Evolutionary conservation across 2,113 vertebrate species (phyloP), one percentile per base, ranked within the genome.

Genomic region (Thymallus thymallus): DNA sequence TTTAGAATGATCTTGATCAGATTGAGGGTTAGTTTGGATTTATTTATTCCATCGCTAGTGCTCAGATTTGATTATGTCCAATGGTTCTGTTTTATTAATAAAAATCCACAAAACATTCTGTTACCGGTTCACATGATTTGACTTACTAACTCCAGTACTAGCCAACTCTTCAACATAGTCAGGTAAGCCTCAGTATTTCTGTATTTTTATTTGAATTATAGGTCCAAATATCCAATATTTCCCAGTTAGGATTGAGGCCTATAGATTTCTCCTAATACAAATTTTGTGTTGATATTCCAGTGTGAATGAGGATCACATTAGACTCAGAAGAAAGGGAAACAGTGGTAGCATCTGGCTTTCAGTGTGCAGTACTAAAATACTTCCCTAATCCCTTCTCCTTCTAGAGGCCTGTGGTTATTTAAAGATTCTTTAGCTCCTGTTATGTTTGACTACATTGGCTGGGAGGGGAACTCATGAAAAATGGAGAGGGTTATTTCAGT

Each of bases 1-100:
- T 96, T 95, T 88, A 88, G 87, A 91, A 65, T 71, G 88, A 87
- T 93, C 94, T 93, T 95, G 95, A 95, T 95, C 95, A 95, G 94
- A 96, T 95, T 95, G 93, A 93, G 95, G 95, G 94, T 92, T 92
- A 89, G 88, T 92, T 66, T 95, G 95, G 95, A 96, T 93, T 96
- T 97, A 98, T 98, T 98, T 98, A 98, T 98, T 98, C 94, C 94
- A 96, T 96, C 93, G 85, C 94, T 97, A 97, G 95, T 91, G 95
- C 95, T 96, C 94, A 94, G 95, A 98, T 98, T 96, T 97, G 97
- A 97, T 90, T 84, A 88, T 91, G 86, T 90, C 86, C 75, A 82
- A 88, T 91, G 86, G 77, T 91, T 89, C 90, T 91, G 88, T 91
- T 93, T 92, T 91, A 90, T 91, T 91, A 92, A 93, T 95, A 95